phyloP scores from a whole-genome alignment of 2,888 invertebrate species.

The Alloplasta piceator region DNA sequence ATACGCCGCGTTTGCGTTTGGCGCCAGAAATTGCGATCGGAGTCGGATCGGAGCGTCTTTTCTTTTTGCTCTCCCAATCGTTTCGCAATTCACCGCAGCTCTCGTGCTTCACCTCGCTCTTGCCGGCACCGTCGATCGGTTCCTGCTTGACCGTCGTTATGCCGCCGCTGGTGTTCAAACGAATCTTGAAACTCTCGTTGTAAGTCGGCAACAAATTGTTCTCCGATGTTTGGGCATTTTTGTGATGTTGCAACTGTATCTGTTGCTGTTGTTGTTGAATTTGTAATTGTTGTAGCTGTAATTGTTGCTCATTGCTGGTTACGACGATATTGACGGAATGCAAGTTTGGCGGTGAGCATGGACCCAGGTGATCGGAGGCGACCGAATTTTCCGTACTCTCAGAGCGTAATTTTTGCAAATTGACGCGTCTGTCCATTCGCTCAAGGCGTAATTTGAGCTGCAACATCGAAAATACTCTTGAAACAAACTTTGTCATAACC shows the following conservation, averaged over 20 bases:
- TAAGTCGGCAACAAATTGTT: conserved; percentile 74
- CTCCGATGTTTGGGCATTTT: conserved; percentile 71
- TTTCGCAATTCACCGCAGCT: conserved; percentile 66
- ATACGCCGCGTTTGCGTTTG: conserved; percentile 81
- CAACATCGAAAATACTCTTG: conserved; percentile 72
- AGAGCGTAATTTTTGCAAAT: conserved; percentile 82
- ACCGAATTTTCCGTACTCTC: conserved; percentile 79
- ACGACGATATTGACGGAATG: conserved; percentile 71
- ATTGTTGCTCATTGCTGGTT: conserved; percentile 50
- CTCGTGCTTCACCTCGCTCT: conserved; percentile 77
- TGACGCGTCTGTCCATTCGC: conserved; percentile 87
- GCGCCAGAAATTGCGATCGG: conserved; percentile 67
- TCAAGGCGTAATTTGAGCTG: conserved; percentile 88
- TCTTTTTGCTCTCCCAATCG: conserved; percentile 79
- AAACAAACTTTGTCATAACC: conserved; percentile 1
- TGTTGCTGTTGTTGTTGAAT: conserved; percentile 19
- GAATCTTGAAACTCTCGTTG: conserved; percentile 81
- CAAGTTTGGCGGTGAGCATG: conserved; percentile 78
- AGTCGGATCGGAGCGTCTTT: conserved; percentile 77
- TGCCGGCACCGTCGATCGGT: conserved; percentile 72
- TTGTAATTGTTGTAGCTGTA: conserved; percentile 48
- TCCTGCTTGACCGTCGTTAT: conserved; percentile 81
- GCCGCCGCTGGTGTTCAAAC: conserved; percentile 81
- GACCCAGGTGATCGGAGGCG: conserved; percentile 75
- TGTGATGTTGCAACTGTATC: conserved; percentile 67